Base-by-base conservation (phyloP, 1,140 invertebrate species). In the Lasioglossum albipes region DNA sequence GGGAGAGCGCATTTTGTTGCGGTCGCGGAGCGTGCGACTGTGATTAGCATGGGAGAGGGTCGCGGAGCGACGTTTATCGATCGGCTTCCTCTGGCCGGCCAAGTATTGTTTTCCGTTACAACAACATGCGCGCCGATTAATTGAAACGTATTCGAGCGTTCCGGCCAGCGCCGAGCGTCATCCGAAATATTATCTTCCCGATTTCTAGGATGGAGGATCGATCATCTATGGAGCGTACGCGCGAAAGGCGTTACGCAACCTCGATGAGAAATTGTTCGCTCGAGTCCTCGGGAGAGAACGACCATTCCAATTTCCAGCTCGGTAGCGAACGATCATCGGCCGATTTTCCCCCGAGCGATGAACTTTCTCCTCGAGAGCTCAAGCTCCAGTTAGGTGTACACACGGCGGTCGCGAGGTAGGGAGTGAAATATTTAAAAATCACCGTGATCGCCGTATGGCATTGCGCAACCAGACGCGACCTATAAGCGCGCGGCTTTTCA, bases 381-480 rank as follows among this genome's bases (percentile, higher is more conserved):
- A 13, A 16, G 49, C 49, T 52, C 49, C 13, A 52, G 49, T 52
- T 52, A 67, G 16, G 22, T 22, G 42, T 16, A 54, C 57, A 7
- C 57, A n/a, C 57, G 22, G 49, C 18, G 52, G 16, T 0, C 73
- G 49, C 42, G 16, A 61, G 61, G 45, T 69, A 42, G 42, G 18
- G 66, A 65, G 59, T 59, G 41, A 85, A 78, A 79, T 85, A 83
- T 84, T 85, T 81, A 70, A 84, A 65, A 85, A 85, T 84, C 82
- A 49, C 61, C 45, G 68, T 74, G 13, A 54, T 59, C 18, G 68
- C 31, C 59, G 52, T 54, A 52, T 64, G 62, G 27, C 45, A 81
- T 78, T 84, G 82, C 79, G 79, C 75, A 84, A 85, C 71, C 52
- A 59, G 13, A 71, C 75, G 59, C 74, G 67, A 73, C 59, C 73